phyloP scores from a whole-genome alignment of 2,888 invertebrate genomes.

The Trissolcus brochymenae region DNA sequence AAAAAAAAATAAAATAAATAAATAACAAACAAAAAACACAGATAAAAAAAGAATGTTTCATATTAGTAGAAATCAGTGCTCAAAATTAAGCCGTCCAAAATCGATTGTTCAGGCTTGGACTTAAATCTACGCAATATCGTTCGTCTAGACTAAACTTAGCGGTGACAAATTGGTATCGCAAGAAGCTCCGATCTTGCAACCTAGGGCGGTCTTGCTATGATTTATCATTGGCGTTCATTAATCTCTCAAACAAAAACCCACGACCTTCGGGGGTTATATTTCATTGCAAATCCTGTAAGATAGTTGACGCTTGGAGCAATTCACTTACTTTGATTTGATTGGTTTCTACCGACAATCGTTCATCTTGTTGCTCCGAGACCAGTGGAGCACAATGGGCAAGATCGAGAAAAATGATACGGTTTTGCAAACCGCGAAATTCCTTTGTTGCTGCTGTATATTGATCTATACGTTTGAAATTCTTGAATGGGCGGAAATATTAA shows the following conservation, averaged over 20 bases:
- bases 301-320: constrained; percentile 67
- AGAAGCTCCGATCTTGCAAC: constrained; percentile 63
- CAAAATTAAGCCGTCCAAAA: not conserved
- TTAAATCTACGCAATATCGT: constrained; percentile 44
- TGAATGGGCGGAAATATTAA: too few relatives aligned
- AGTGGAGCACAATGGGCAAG: constrained; percentile 17
- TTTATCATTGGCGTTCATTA: constrained; percentile 39
- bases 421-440: constrained; percentile 66
- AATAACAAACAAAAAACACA: too few relatives aligned
- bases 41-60: not conserved
- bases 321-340: constrained; percentile 77
- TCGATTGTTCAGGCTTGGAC: constrained; percentile 25
- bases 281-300: constrained; percentile 52
- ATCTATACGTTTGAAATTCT: not conserved
- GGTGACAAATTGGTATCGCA: constrained; percentile 61
- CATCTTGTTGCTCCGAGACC: constrained; percentile 26
- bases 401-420: constrained; percentile 63
- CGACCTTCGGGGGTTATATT: constrained; percentile 28
- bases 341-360: constrained; percentile 59
- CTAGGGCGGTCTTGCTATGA: constrained; percentile 48
- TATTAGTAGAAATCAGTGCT: not conserved
- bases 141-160: constrained; percentile 53
- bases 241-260: constrained; percentile 53
- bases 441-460: constrained; percentile 43
- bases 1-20: not conserved